Conservation (phyloP, 2,888 invertebrate species). For the Muschampia plurimacula region DNA sequence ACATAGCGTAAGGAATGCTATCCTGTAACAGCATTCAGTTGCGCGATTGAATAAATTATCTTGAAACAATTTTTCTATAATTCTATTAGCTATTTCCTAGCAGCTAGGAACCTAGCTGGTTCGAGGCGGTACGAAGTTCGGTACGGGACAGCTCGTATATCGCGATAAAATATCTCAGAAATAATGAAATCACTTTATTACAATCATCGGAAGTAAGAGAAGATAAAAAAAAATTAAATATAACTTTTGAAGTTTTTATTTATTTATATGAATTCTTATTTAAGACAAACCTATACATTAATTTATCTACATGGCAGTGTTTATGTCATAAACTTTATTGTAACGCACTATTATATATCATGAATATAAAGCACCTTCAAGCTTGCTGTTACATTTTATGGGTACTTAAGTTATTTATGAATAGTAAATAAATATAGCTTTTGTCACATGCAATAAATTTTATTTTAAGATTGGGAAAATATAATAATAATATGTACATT, state of each 20-base stretch:
- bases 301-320: constrained; percentile 82
- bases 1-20: too few relatives aligned
- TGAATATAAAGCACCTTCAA: too few relatives aligned
- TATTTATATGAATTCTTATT: constrained; percentile 55
- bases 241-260: constrained; percentile 47
- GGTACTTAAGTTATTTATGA: neutral
- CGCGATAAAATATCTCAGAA: too few relatives aligned
- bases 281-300: constrained; percentile 48
- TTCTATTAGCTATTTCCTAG: too few relatives aligned
- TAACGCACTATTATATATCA: neutral
- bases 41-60: too few relatives aligned
- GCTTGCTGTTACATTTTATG: neutral
- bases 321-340: constrained; percentile 47
- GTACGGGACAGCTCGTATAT: too few relatives aligned
- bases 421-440: neutral
- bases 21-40: too few relatives aligned
- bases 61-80: too few relatives aligned
- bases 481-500: neutral
- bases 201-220: too few relatives aligned
- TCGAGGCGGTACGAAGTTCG: too few relatives aligned
- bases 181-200: too few relatives aligned
- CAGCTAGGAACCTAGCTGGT: too few relatives aligned
- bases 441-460: neutral
- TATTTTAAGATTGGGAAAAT: neutral
- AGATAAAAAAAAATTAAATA: neutral